Percentiles rank a stretch among this genome's conserved stretches.
Conservation (phyloP, 2,888 invertebrate genomes). For the Megamerina dolium region DNA sequence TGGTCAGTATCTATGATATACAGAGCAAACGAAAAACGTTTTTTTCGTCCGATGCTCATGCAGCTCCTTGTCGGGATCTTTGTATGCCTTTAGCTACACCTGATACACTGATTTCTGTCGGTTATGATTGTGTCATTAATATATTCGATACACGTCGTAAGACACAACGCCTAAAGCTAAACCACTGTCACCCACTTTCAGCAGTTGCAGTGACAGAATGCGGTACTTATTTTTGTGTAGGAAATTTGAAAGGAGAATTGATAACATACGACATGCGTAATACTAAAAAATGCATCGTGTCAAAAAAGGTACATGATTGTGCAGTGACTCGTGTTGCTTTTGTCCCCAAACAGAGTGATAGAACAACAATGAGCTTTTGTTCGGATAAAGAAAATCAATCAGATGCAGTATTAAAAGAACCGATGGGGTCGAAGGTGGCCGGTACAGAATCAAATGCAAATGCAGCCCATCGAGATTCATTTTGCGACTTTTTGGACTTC, state of each 20-base stretch:
- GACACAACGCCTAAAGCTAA: slow-evolving; percentile 31
- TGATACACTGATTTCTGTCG: slow-evolving; percentile 42
- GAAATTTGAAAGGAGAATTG: slow-evolving; percentile 47
- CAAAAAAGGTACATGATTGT: slow-evolving; percentile 36
- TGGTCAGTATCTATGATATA: slow-evolving; percentile 41
- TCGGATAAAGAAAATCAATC: slow-evolving; percentile 20
- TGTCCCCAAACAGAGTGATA: slow-evolving; percentile 30
- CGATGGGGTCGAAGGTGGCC: slow-evolving; percentile 29
- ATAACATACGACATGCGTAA: slow-evolving; percentile 44
- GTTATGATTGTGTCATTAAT: slow-evolving; percentile 46
- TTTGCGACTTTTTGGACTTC: slow-evolving; percentile 43
- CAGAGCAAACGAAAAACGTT: slow-evolving; percentile 39
- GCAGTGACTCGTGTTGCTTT: slow-evolving; percentile 40
- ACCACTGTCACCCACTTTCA: slow-evolving; percentile 39
- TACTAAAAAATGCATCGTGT: slow-evolving; percentile 32
- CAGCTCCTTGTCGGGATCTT: slow-evolving; percentile 45
- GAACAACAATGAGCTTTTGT: slow-evolving; percentile 26
- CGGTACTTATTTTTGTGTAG: slow-evolving; percentile 43
- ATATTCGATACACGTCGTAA: slow-evolving; percentile 45
- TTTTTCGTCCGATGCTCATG: slow-evolving; percentile 36
- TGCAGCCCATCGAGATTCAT: slow-evolving; percentile 36
- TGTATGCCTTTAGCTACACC: slow-evolving; percentile 39
- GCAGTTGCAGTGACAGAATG: slow-evolving; percentile 43
- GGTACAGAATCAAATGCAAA: slow-evolving; percentile 18
- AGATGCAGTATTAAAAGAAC: neutral